Conservation (phyloP, 2,113 vertebrate genomes). For the Megaceryle maxima region DNA sequence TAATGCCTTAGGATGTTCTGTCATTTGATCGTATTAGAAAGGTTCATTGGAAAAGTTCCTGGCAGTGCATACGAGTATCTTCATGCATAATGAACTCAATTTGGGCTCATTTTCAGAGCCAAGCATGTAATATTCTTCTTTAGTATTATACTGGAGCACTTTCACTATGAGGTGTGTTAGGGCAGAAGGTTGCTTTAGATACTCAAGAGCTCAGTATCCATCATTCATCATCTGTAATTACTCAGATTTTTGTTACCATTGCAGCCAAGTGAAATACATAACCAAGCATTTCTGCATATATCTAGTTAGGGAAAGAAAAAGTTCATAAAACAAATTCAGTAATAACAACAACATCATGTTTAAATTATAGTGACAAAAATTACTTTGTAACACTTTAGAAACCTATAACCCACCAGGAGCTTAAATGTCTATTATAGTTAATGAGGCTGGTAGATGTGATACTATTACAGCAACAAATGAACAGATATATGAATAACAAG, state of each 20-base stretch:
- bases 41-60: not conserved
- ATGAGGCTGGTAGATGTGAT: conserved; percentile 37
- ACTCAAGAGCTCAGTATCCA: not conserved
- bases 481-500: conserved; percentile 37
- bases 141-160: not conserved
- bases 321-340: conserved; percentile 48
- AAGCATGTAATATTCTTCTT: not conserved
- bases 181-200: not conserved
- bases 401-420: conserved; percentile 54
- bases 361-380: conserved; percentile 69
- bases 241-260: not conserved
- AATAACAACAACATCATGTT: conserved; percentile 61
- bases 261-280: conserved; percentile 12
- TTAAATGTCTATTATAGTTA: conserved; percentile 71
- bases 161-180: conserved; percentile 6
- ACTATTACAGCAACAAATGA: conserved; percentile 34
- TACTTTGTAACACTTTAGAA: conserved; percentile 60
- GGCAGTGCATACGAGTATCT: not conserved
- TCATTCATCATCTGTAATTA: conserved; percentile 53
- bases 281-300: conserved; percentile 21
- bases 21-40: not conserved
- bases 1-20: not conserved
- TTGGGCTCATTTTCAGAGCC: not conserved
- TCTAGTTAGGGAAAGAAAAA: not conserved
- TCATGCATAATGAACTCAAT: not conserved